phyloP scores from a whole-genome alignment of 2,888 invertebrate genomes.

The Geotrupes spiniger region DNA sequence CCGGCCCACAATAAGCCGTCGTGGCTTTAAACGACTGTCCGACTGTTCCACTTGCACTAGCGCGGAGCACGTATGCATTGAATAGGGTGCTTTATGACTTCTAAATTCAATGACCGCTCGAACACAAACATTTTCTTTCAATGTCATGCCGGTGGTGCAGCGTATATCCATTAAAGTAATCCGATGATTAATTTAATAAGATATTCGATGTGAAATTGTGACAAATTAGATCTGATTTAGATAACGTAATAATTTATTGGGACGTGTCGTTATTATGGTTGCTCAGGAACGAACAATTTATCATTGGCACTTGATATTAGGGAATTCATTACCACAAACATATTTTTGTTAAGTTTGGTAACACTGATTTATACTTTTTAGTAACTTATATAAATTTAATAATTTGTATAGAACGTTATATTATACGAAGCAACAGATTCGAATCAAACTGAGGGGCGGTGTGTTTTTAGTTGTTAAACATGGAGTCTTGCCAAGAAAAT shows the following conservation, averaged over 20 bases:
- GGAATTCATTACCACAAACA: too few relatives aligned
- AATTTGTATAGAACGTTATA: too few relatives aligned
- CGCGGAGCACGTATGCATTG: constrained; percentile 41
- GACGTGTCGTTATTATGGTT: constrained; percentile 9
- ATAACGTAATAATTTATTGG: constrained; percentile 19
- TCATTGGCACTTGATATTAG: too few relatives aligned
- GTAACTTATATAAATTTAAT: too few relatives aligned
- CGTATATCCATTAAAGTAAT: constrained; percentile 16
- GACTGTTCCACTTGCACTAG: constrained; percentile 37
- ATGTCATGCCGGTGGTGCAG: constrained; percentile 17
- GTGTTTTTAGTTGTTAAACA: too few relatives aligned
- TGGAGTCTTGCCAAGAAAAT: too few relatives aligned
- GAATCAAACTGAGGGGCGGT: too few relatives aligned
- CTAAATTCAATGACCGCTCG: constrained; percentile 43
- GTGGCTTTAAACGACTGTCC: constrained; percentile 25
- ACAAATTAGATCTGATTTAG: constrained; percentile 20
- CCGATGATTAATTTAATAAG: constrained; percentile 18
- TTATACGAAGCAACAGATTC: too few relatives aligned
- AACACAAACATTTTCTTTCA: constrained; percentile 24
- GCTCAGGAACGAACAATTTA: constrained; percentile 12
- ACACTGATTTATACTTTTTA: too few relatives aligned
- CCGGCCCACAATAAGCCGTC: constrained; percentile 23
- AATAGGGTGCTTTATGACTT: constrained; percentile 45
- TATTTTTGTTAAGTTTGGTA: too few relatives aligned
- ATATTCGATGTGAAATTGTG: constrained; percentile 14